Conservation (phyloP, 2,888 invertebrate genomes). For the Alcis repandata region DNA sequence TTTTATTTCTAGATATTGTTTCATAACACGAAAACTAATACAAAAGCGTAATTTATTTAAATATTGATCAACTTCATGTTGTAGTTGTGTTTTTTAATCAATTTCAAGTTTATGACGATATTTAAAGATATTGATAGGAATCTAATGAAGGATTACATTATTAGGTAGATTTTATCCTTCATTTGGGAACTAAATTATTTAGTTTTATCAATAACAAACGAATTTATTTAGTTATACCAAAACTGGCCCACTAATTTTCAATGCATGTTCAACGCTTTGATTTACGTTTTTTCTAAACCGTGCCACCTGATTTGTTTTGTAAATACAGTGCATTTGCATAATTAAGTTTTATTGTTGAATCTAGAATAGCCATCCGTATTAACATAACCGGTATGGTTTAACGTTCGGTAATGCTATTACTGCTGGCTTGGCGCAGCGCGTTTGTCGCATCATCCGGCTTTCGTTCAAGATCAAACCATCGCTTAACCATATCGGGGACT, state of each 20-base stretch:
- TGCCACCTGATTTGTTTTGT: constrained; percentile 32
- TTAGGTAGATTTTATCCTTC: neutral
- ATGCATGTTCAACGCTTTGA: constrained; percentile 6
- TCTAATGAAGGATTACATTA: too few relatives aligned
- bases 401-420: constrained; percentile 46
- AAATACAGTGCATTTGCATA: constrained; percentile 31
- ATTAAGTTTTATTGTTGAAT: constrained; percentile 32
- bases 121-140: too few relatives aligned
- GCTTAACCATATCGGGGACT: too few relatives aligned
- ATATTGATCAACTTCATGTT: too few relatives aligned
- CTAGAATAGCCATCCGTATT: constrained; percentile 43
- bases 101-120: too few relatives aligned
- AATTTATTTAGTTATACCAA: constrained; percentile 2
- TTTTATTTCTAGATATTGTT: neutral
- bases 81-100: too few relatives aligned
- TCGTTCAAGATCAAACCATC: neutral
- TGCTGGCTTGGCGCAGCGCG: constrained; percentile 44
- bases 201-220: neutral
- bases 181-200: neutral
- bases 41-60: too few relatives aligned
- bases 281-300: constrained; percentile 19
- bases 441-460: constrained; percentile 47
- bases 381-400: constrained; percentile 53
- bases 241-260: constrained; percentile 9
- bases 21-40: too few relatives aligned